phyloP scores from a whole-genome alignment of 2,888 invertebrate species.

The Chrysolina americana region DNA sequence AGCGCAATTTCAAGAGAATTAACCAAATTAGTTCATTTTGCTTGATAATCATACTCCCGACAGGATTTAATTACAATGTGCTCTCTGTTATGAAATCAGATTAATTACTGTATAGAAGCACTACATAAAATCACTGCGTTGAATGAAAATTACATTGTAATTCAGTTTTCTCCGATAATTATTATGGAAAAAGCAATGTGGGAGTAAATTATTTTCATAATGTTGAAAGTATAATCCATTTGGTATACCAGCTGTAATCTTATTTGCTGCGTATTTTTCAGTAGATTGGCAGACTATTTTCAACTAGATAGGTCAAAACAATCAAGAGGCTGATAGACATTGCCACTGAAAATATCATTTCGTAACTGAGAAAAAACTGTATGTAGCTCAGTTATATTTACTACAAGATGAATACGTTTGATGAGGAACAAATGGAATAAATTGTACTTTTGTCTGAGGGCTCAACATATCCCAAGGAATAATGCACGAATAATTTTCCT shows the following conservation, averaged over 20 bases:
- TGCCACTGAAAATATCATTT: too few relatives aligned
- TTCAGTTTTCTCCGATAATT: not conserved
- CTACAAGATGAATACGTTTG: too few relatives aligned
- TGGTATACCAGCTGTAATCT: not conserved
- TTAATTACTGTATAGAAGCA: slow-evolving; percentile 8
- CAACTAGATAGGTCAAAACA: not conserved
- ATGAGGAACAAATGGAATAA: too few relatives aligned
- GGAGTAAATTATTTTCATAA: not conserved
- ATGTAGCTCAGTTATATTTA: too few relatives aligned
- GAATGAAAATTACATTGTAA: slow-evolving; percentile 5
- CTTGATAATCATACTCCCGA: slow-evolving; percentile 7
- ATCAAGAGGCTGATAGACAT: not conserved
- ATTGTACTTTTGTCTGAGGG: too few relatives aligned
- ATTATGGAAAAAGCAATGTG: not conserved
- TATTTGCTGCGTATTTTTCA: not conserved
- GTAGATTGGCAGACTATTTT: not conserved
- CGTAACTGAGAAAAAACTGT: too few relatives aligned
- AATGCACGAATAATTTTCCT: too few relatives aligned
- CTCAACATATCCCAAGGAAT: too few relatives aligned
- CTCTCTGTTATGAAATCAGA: not conserved
- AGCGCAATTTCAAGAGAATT: not conserved
- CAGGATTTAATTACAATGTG: slow-evolving; percentile 9
- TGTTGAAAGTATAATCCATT: not conserved
- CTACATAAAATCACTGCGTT: slow-evolving; percentile 2
- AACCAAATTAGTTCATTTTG: slow-evolving; percentile 9